These are phyloP conservation scores for Tachuris rubrigastra DNA, from an alignment of 2,113 vertebrate species.

Conservation along the genomic window DNA sequence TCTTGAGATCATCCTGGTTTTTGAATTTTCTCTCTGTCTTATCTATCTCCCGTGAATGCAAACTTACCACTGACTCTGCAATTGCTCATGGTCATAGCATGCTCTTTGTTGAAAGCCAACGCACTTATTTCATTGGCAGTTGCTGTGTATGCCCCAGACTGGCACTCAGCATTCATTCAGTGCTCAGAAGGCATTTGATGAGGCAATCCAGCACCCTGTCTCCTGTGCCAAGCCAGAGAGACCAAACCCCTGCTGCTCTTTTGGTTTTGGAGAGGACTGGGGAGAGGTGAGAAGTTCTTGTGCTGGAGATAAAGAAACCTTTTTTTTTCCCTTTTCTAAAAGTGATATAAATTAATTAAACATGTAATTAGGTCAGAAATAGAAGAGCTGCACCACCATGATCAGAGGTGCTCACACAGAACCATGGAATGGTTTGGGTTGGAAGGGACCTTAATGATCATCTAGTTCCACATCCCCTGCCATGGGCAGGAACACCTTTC, in stretches of 20 bases:
- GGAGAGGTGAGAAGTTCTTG: neutral
- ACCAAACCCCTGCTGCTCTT: neutral
- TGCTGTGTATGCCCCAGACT: rapidly evolving
- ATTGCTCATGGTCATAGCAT: neutral
- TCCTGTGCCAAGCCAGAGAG: neutral
- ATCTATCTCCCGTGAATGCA: neutral
- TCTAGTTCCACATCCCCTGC: neutral
- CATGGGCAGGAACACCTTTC: neutral
- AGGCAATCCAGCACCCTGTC: neutral
- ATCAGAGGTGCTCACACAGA: neutral
- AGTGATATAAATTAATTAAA: neutral
- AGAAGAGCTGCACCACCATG: neutral
- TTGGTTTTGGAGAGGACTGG: neutral
- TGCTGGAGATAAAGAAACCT: neutral
- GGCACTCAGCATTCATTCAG: neutral
- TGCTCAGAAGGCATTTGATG: neutral
- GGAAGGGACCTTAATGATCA: neutral
- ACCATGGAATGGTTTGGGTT: neutral
- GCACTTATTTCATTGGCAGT: neutral
- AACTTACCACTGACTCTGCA: neutral
- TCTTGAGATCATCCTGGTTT: neutral
- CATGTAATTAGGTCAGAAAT: neutral
- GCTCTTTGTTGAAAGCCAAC: neutral
- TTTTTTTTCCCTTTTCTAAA: neutral
- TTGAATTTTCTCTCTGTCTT: neutral